Conservation (phyloP, 2,113 vertebrate genomes). For the Syngnathoides biaculeatus region DNA sequence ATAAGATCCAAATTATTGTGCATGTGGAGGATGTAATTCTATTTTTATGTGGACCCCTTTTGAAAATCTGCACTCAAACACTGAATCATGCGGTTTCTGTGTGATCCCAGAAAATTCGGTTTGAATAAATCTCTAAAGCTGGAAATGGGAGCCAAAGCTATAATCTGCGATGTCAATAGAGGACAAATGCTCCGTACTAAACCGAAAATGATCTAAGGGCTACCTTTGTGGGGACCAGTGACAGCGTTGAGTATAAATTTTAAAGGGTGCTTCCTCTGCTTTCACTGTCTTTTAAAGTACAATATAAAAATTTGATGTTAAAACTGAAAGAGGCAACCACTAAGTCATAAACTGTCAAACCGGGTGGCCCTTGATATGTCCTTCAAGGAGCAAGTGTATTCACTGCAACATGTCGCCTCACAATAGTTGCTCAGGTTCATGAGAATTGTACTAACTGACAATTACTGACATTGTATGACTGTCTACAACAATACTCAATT, state of each 20-base stretch:
- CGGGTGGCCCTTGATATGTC: constrained; percentile 6
- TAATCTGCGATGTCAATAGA: constrained; percentile 57
- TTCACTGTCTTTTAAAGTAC: constrained; percentile 11
- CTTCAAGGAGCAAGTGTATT: constrained; percentile 24
- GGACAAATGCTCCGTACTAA: constrained; percentile 53
- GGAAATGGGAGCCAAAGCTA: constrained; percentile 50
- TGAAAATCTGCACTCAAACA: constrained; percentile 12
- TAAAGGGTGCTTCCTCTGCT: constrained; percentile 14
- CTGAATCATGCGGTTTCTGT: constrained; percentile 23
- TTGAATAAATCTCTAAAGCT: constrained; percentile 52
- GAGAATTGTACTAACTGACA: constrained; percentile 34
- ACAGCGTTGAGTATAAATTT: constrained; percentile 21
- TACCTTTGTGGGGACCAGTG: constrained; percentile 28
- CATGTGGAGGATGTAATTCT: constrained; percentile 6
- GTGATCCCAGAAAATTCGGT: constrained; percentile 33
- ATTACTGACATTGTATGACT: constrained; percentile 23
- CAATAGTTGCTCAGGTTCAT: constrained; percentile 26
- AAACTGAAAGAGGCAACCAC: neutral
- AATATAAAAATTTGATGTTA: constrained; percentile 9
- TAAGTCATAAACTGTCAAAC: constrained; percentile 4
- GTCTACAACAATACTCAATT: constrained; percentile 17
- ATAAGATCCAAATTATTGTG: neutral
- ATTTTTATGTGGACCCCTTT: constrained; percentile 21
- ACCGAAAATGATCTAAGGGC: constrained; percentile 44
- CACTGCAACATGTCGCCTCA: constrained; percentile 12